Evolutionary conservation across 1,140 invertebrate genomes (phyloP).

Genomic region (Camponotus floridanus): DNA sequence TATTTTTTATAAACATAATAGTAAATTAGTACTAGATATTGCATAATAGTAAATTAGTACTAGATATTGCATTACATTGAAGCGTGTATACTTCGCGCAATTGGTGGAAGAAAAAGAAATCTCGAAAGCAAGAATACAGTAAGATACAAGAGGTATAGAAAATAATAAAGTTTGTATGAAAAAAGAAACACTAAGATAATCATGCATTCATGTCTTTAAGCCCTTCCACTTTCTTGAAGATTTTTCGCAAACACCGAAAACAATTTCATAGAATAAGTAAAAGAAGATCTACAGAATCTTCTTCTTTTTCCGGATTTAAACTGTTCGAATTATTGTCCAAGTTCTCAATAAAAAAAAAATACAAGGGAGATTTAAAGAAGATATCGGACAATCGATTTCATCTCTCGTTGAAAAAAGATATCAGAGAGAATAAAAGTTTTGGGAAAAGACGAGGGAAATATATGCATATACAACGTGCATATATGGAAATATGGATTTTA

Average conservation of each 20-base stretch:
- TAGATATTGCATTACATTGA: background rate
- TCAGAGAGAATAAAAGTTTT: slow-evolving; percentile 49
- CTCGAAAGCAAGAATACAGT: background rate
- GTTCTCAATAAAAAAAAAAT: slow-evolving; percentile 43
- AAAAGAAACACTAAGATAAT: background rate
- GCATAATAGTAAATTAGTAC: background rate
- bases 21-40: background rate
- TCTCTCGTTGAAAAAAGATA: background rate
- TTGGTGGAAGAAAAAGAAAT: slow-evolving; percentile 49
- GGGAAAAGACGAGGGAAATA: background rate
- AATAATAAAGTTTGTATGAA: slow-evolving; percentile 3
- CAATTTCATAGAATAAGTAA: slow-evolving; percentile 1
- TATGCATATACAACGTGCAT: background rate
- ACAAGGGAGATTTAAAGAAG: slow-evolving; percentile 2
- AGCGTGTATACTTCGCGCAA: slow-evolving; percentile 30
- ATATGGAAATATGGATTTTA: slow-evolving; percentile 15
- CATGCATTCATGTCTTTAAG: slow-evolving; percentile 24
- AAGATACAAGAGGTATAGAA: slow-evolving; percentile 6
- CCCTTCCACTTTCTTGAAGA: slow-evolving; percentile 13
- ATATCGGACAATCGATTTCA: slow-evolving; percentile 42
- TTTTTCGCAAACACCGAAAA: slow-evolving; percentile 14
- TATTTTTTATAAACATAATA: background rate
- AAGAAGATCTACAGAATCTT: slow-evolving; percentile 7
- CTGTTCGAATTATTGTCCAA: slow-evolving; percentile 24
- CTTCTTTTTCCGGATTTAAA: slow-evolving; percentile 13